Base-by-base conservation (phyloP, 2,797 vertebrate genomes). In the Artibeus jamaicensis region DNA sequence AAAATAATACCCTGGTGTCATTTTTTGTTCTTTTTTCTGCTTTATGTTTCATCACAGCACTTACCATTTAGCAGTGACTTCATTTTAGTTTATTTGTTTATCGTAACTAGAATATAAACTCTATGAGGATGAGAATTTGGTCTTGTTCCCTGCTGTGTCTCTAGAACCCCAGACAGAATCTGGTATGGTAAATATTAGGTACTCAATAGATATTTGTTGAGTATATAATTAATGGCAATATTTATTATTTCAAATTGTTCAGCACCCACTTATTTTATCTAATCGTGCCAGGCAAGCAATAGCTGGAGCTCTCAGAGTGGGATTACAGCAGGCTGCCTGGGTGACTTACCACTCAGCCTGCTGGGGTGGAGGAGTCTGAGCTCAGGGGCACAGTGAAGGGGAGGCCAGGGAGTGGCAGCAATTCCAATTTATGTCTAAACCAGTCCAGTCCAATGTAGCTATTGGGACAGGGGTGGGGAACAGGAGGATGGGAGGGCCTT, bases 181-280 rank as follows among this genome's bases (percentile, higher is more conserved):
- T 89, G 15, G 16, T 29, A 39, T 71, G 67, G 16, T 44, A 79
- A 67, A 50, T 44, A 32, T 29, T 62, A 91, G 19, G 42, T 62
- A 78, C n/a, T 67, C 48, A 89, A 5, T 26, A 82, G 71, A 9
- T 81, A 74, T 62, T 89, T 44, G 34, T 78, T 29, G 68, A 92
- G 46, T 82, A 37, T 91, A 62, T 93, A 95, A 93, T 32, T 55
- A 89, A 42, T 86, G n/a, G 57, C 15, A 10, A 82, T 62, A 90
- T 90, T 83, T 34, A 71, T 53, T 92, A 44, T 82, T 91, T 83
- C 44, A 46, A 65, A 78, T 92, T 71, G 79, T 65, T 88, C 53
- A 74, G 46, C 14, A 73, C 9, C 0, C 15, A 15, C 85, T 91
- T 94, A 57, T 77, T 74, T 82, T 50, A 79, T 48, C 55, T 74